phyloP scores from a whole-genome alignment of 2,113 vertebrate species.

The Seriola aureovittata region DNA sequence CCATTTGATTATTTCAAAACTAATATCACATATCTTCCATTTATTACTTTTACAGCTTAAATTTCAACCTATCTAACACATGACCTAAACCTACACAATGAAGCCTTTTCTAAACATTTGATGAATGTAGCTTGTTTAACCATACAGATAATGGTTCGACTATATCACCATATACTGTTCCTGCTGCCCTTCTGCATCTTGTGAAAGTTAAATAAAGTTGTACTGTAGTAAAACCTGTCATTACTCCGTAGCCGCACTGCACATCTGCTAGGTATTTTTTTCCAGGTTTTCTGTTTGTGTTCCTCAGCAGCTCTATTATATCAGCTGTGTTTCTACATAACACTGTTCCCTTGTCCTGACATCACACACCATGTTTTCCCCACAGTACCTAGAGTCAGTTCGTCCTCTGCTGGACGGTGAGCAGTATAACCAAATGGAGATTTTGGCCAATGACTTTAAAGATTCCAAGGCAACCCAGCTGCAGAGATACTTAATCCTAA shows the following conservation, averaged over 20 bases:
- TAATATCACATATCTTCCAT: background rate
- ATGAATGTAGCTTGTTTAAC: background rate
- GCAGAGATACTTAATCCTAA: conserved; percentile 92
- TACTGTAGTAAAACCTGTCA: accelerated
- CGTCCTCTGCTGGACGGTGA: conserved; percentile 87
- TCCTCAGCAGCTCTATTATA: background rate
- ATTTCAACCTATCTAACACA: background rate
- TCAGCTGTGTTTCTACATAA: background rate
- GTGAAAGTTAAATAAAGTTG: background rate
- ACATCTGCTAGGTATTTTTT: background rate
- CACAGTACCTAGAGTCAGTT: conserved; percentile 95
- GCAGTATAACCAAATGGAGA: conserved; percentile 87
- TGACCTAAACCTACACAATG: background rate
- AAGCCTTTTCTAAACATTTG: background rate
- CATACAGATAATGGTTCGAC: background rate
- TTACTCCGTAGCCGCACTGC: background rate
- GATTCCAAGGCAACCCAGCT: conserved; percentile 86
- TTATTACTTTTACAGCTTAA: background rate
- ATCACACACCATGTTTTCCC: conserved; percentile 10
- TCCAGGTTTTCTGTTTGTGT: conserved; percentile 16
- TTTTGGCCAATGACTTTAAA: conserved; percentile 90
- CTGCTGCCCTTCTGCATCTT: background rate
- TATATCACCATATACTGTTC: background rate
- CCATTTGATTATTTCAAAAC: background rate
- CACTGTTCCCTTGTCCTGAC: conserved; percentile 1